Evolutionary conservation across 2,888 invertebrate species (phyloP), one percentile per base, ranked within the genome.

Genomic region (Actias luna): DNA sequence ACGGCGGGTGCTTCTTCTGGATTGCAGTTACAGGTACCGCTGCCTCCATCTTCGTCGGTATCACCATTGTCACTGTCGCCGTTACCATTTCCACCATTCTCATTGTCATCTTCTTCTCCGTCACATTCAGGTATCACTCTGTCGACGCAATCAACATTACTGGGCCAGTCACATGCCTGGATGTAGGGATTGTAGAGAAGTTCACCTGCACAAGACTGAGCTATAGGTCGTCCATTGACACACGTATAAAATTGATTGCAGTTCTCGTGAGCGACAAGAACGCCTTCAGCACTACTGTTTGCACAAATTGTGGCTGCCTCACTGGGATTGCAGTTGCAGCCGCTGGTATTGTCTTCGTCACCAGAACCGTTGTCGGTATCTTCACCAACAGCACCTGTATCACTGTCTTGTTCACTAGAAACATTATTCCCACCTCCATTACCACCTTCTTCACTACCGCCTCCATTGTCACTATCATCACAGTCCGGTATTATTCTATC

Each of bases 181-280:
- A 60, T 69, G 50, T 69, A 62, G 16, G 74, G 75, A 58, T 78
- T 73, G 59, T 71, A 80, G 5, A 76, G 52, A 25, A 80, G 71
- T 22, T 61, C 60, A 10, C 58, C 65, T 5, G 70, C 63, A 33
- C 80, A 80, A 33, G 46, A 61, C 33, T 62, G 60, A 12, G 67
- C 69, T 14, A 77, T 58, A 18, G 82, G 74, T 63, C 33, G 25
- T 0, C 79, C 80, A 36, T 68, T 58, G 25, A 64, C 50, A 60
- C 82, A 82, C 59, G 69, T 72, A 59, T 81, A 82, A 59, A 77
- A 82, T 58, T 79, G 69, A 35, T 78, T 76, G 63, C 83, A 84
- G 60, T 80, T 74, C 63, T 82, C 76, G 63, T 83, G 81, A 7
- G 73, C 77, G 25, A 83, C 65, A 3, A 80, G 60, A 4, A 71